Evolutionary conservation across 1,140 invertebrate species (phyloP), one percentile per base, ranked within the genome.

Genomic region (Neomicropteryx cornuta): DNA sequence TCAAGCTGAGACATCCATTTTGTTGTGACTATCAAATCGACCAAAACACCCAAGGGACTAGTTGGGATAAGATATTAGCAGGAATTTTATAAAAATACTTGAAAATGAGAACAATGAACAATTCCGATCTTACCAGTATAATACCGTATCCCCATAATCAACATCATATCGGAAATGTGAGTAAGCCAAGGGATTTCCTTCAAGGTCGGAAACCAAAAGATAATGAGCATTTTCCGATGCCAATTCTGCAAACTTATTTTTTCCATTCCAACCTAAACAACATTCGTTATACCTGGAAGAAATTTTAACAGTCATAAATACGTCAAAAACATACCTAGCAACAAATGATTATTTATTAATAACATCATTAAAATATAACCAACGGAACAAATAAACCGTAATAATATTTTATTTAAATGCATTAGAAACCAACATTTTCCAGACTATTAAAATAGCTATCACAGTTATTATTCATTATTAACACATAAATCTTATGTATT

Each of bases 181-280:
- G 51, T 73, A 75, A 17, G 69, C 72, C 18, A 73, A 49, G 4
- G 60, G 58, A 48, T 58, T 63, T 5, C 64, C 62, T 38, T 65
- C 60, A 30, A 56, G 51, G 21, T 64, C 53, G 50, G 64, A 66
- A 6, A 75, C 81, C 38, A 87, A 66, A 19, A 87, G 56, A 58
- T 83, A 85, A 69, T 77, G 77, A 3, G 82, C 80, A 37, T 65
- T 57, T 42, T 78, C 72, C 52, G 85, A 81, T 18, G 66, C 75
- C 70, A 87, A 72, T 57, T 87, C 81, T 42, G 77, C 71, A 16
- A 66, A 53, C 60, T 87, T 87, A 13, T 75, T 71, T 29, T 72
- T 65, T 34, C 73, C 72, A 47, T 77, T 77, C 83, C 83, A 87
- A 28, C 81, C 81, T 76, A 77, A 81, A 3, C 75, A 73, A 60